Conservation (phyloP, 92 coral and sea anemone genomes). For the Phenganax stokvisi region DNA sequence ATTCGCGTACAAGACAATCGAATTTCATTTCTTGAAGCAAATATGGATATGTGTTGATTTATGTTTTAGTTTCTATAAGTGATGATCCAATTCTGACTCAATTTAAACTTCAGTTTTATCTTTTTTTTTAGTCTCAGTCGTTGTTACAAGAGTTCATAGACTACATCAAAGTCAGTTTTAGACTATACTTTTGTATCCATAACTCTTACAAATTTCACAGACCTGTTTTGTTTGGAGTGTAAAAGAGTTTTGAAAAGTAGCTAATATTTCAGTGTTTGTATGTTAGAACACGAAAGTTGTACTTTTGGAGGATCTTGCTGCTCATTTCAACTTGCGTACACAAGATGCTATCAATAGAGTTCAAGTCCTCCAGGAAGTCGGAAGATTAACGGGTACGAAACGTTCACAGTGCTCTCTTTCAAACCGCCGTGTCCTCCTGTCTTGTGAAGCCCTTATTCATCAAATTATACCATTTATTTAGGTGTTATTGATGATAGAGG, state of each 20-base stretch:
- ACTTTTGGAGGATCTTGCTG: slow-evolving; percentile 85
- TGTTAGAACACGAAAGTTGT: slow-evolving; percentile 78
- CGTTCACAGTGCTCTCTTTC: background rate
- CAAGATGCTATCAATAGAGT: slow-evolving; percentile 95
- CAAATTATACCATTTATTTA: slow-evolving; percentile 15
- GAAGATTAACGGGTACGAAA: slow-evolving; percentile 70
- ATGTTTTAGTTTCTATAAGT: background rate
- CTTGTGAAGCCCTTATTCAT: background rate
- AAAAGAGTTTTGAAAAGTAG: too few relatives aligned
- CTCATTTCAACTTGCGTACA: slow-evolving; percentile 88
- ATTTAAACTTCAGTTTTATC: background rate
- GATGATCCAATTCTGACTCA: background rate
- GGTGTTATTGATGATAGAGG: slow-evolving; percentile 98
- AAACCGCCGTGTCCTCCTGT: too few relatives aligned
- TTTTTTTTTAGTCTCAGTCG: slow-evolving; percentile 65
- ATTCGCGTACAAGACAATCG: background rate
- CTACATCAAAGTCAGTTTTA: slow-evolving; percentile 71
- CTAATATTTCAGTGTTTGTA: background rate
- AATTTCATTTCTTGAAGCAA: background rate
- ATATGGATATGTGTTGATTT: background rate
- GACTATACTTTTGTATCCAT: background rate
- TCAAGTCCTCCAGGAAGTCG: slow-evolving; percentile 80
- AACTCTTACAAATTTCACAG: background rate
- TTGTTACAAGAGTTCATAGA: slow-evolving; percentile 87
- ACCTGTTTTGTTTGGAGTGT: background rate